These are phyloP conservation scores for Syngnathus rostellatus DNA, from an alignment of 2,797 vertebrate species.

Conservation along the genomic window DNA sequence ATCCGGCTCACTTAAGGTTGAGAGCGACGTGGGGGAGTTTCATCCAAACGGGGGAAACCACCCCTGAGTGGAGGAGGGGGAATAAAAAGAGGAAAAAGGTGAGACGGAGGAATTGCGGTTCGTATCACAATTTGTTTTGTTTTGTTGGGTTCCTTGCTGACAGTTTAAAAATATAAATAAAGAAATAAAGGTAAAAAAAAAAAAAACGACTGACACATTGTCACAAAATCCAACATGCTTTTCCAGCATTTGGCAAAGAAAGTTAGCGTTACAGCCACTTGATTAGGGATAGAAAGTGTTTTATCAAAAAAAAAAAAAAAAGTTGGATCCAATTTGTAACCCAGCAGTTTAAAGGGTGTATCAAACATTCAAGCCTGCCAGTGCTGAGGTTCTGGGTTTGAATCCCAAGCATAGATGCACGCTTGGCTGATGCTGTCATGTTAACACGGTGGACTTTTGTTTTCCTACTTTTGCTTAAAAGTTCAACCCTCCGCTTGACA, in stretches of 20 bases:
- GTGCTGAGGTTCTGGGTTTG: too few relatives aligned
- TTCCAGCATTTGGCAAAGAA: neutral
- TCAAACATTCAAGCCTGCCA: too few relatives aligned
- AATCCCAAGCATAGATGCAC: too few relatives aligned
- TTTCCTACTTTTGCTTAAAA: neutral
- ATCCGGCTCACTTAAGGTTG: constrained; percentile 70
- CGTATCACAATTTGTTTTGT: neutral
- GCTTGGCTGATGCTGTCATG: neutral
- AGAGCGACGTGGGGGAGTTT: constrained; percentile 25
- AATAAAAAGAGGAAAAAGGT: constrained; percentile 15
- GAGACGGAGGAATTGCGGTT: neutral
- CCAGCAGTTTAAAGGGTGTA: too few relatives aligned
- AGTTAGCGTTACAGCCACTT: neutral
- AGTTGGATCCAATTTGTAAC: too few relatives aligned
- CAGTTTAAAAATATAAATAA: too few relatives aligned
- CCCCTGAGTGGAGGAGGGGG: constrained; percentile 8
- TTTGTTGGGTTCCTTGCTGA: neutral
- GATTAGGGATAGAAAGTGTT: too few relatives aligned
- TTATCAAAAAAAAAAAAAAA: too few relatives aligned
- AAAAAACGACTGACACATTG: neutral
- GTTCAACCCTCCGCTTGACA: neutral
- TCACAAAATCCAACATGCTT: neutral
- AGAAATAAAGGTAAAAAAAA: too few relatives aligned
- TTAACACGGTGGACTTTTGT: neutral
- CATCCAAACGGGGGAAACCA: constrained; percentile 27